These are phyloP conservation scores for Athalia cordata DNA, from an alignment of 2,888 invertebrate genomes.

Conservation along the genomic window DNA sequence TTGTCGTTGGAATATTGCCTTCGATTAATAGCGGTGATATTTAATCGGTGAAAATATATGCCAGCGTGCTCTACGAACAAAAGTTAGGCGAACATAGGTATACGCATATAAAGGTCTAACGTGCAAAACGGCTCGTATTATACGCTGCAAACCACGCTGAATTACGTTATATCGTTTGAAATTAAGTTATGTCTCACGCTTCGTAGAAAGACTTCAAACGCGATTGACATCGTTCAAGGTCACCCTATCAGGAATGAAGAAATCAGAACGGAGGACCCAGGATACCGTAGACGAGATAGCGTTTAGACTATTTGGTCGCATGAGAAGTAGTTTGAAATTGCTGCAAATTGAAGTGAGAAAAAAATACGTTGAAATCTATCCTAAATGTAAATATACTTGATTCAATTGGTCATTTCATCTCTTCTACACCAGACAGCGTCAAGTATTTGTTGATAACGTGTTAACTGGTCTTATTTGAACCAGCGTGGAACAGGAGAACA, in stretches of 20 bases:
- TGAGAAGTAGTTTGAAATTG: no score
- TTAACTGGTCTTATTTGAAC: not conserved
- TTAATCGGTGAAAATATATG: slow-evolving; percentile 8
- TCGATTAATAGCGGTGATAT: slow-evolving; percentile 20
- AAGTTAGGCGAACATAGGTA: not conserved
- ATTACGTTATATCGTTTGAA: not conserved
- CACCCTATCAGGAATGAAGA: no score
- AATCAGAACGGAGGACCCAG: no score
- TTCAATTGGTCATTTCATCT: not conserved
- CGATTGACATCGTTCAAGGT: not conserved
- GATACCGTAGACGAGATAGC: no score
- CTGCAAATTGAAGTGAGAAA: not conserved
- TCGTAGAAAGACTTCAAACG: slow-evolving; percentile 4
- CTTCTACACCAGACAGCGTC: not conserved
- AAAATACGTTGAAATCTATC: not conserved
- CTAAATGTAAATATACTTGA: not conserved
- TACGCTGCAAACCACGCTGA: slow-evolving; percentile 1
- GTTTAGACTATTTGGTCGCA: no score
- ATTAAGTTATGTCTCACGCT: slow-evolving; percentile 15
- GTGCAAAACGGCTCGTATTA: no score
- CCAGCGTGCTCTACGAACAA: not conserved
- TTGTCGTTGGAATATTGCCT: slow-evolving; percentile 1
- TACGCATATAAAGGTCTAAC: not conserved
- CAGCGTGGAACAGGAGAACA: not conserved
- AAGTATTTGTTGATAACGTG: slow-evolving; percentile 11